Evolutionary conservation across 30 jellyfish, hydroid and myxozoan genomes (phyloP), one percentile per base, ranked within the genome.

Genomic region (Hydra vulgaris): DNA sequence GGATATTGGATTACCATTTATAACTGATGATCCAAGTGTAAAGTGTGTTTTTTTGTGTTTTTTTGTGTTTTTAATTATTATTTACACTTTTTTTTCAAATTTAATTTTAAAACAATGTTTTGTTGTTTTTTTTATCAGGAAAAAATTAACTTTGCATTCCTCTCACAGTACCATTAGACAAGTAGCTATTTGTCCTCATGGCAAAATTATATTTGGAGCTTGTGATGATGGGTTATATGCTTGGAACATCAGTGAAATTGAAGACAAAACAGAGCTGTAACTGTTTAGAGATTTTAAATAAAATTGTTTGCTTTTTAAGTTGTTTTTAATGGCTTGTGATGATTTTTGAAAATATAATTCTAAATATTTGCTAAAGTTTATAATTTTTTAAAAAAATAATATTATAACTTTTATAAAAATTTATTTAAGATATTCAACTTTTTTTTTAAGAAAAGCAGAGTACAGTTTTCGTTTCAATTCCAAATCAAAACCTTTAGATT

Each of bases 141-240:
- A 40, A 40, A 40, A 40, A 12, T 40, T 40, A 12, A 40, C 61
- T 3, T 40, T 40, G 61, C 61, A 40, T 40, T 3, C 61, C 61
- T 40, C 61, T 40, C 61, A 40, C 61, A 68, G 85, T 55, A 78
- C 85, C 52, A 77, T 78, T 0, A 82, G 99, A 24, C 96, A 94
- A 27, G 85, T 94, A 67, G 94, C 96, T 15, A 84, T 88, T 15
- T 27, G 81, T 22, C 99, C 99, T 53, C 95, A 88, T 75, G 99
- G 99, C 7, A 81, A 84, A 25, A 72, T 81, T 21, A 73, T 94
- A 20, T 86, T 94, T 17, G 99, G 96, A 21, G 91, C 96, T 7
- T 84, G 96, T 53, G 99, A 94, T 79, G 99, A 94, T 81, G 99
- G 99, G 20, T 81, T 95, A 61, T 85, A 87, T 74, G 96, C 86